These are phyloP conservation scores for Felis catus DNA, from an alignment of 2,113 vertebrate species.

Conservation along the genomic window DNA sequence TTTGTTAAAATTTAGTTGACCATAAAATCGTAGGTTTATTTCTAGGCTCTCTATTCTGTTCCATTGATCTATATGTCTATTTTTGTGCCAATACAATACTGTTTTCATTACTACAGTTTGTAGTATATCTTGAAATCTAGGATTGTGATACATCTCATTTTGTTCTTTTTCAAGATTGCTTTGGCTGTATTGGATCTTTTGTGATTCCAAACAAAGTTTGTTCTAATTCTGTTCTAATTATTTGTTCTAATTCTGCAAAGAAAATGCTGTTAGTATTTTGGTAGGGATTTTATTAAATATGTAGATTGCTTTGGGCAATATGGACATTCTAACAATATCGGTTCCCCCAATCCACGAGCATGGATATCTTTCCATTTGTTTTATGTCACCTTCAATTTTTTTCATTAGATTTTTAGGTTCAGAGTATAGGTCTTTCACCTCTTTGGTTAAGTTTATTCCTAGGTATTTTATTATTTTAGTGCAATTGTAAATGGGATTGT, in stretches of 20 bases:
- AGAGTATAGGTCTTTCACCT: neutral
- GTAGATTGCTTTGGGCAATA: neutral
- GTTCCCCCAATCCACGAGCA: neutral
- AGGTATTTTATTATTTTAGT: neutral
- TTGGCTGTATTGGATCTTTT: neutral
- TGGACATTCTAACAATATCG: neutral
- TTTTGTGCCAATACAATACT: neutral
- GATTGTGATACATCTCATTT: neutral
- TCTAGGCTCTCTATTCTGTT: neutral
- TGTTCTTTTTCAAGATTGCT: neutral
- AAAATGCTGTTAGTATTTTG: neutral
- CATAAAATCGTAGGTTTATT: neutral
- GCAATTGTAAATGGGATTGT: neutral
- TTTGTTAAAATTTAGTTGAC: neutral
- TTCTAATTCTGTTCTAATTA: neutral
- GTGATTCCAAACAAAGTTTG: neutral
- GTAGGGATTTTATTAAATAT: neutral
- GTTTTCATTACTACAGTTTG: neutral
- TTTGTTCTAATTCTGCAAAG: neutral
- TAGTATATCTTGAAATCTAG: neutral
- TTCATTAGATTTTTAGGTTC: neutral
- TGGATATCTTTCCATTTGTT: neutral
- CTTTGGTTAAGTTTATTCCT: neutral
- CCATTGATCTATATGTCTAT: neutral
- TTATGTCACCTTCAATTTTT: neutral